Evolutionary conservation across 2,888 invertebrate species (phyloP), one percentile per base, ranked within the genome.

Genomic region (Hedya salicella): DNA sequence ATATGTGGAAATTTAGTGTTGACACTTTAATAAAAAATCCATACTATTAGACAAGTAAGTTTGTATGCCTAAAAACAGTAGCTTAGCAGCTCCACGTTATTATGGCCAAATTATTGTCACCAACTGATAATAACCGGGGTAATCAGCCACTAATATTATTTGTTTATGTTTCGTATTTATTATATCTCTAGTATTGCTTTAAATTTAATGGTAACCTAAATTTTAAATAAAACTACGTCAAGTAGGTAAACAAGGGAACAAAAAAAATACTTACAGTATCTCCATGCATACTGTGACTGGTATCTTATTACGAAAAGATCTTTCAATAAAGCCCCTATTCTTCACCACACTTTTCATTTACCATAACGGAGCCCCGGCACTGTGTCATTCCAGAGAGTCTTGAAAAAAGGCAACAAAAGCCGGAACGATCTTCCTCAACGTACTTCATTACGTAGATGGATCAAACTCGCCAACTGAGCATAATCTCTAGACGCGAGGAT

Each of bases 381-480:
- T 66, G 53, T 66, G 60, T 60, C 60, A 60, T 66, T 66, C 60
- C 60, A 57, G 60, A 53, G 48, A 66, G 65, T 57, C 48, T 67
- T 65, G 64, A 63, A 64, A 69, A 66, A 66, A 66, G 65, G 70
- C 70, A 72, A 77, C 74, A 77, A 75, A 73, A 74, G 75, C 64
- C 67, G 69, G 65, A 70, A 68, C 73, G 75, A 76, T 79, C 72
- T 75, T 70, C 75, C 73, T 73, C 74, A 77, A 71, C 73, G 78
- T 71, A 73, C 80, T 86, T 86, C 85, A 85, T 85, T 87, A 86
- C 75, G 77, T 76, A 78, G 78, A 81, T 78, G 82, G 80, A 85
- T 83, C 78, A 79, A 80, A 72, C 69, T 80, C 75, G 73, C 73
- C 71, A 75, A 74, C 73, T 74, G 70, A 73, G 72, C 73, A 76